A percentile compares a stretch with the other conserved stretches of the same genome.
Conservation (phyloP, 2,113 vertebrate genomes). For the Menura novaehollandiae region DNA sequence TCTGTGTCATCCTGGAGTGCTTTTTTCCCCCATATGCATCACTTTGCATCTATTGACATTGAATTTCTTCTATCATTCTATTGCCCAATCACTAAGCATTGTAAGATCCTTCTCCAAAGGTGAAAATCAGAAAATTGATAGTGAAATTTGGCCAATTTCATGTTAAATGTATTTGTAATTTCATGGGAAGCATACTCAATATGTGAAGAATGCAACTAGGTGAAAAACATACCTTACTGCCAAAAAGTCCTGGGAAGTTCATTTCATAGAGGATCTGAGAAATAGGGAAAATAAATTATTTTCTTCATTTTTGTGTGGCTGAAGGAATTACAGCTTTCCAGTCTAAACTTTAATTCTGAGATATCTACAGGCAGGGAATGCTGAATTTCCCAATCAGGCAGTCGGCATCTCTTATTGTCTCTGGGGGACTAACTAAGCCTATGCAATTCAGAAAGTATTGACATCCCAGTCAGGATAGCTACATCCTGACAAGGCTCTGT, state of each 20-base stretch:
- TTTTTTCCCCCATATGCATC: neutral
- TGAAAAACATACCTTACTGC: neutral
- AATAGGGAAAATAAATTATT: neutral
- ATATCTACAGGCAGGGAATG: rapidly evolving
- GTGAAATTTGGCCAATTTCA: neutral
- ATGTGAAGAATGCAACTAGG: neutral
- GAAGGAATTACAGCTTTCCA: neutral
- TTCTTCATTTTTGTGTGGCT: neutral
- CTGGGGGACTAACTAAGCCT: neutral
- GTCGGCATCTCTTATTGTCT: neutral
- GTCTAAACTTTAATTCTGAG: neutral
- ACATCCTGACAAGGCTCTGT: neutral
- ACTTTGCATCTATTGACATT: conserved; percentile 16
- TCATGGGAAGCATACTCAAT: neutral
- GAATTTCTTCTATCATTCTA: conserved; percentile 12
- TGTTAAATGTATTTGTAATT: conserved; percentile 31
- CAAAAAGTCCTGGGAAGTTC: neutral
- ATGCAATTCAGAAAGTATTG: neutral
- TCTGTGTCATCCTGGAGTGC: neutral
- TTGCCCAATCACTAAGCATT: conserved; percentile 34
- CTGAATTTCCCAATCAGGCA: neutral
- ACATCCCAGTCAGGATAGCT: neutral
- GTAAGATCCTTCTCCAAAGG: conserved; percentile 6
- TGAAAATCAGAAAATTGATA: conserved; percentile 23
- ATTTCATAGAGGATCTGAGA: neutral